phyloP scores from a whole-genome alignment of 2,888 invertebrate species.

The Mamestra brassicae region DNA sequence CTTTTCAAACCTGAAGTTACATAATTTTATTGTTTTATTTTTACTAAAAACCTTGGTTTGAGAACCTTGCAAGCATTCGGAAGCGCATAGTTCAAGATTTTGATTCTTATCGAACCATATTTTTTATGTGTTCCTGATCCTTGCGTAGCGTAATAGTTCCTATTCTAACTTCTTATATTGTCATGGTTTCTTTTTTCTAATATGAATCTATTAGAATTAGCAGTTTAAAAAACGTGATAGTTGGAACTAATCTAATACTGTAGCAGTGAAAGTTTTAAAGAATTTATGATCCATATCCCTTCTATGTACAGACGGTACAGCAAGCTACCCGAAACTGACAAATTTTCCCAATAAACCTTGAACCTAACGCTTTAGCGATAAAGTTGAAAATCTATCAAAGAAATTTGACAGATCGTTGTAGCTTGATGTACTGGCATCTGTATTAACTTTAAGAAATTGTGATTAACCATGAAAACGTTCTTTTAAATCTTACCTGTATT shows the following conservation, averaged over 20 bases:
- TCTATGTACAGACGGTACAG: neutral
- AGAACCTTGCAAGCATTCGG: neutral
- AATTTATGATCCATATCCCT: slow-evolving; percentile 20
- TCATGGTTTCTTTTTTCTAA: neutral
- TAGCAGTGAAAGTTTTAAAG: slow-evolving; percentile 36
- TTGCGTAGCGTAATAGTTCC: neutral
- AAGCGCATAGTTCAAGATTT: slow-evolving; percentile 14
- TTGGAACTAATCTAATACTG: slow-evolving; percentile 37
- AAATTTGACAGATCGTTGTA: too few relatives aligned
- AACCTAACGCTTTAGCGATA: too few relatives aligned
- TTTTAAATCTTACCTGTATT: neutral
- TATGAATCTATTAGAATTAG: neutral
- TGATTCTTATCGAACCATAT: neutral
- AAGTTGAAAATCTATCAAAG: too few relatives aligned
- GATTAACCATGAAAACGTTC: slow-evolving; percentile 15
- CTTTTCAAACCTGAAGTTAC: neutral
- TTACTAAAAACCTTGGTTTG: slow-evolving; percentile 4
- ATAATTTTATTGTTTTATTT: slow-evolving; percentile 10
- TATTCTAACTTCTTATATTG: neutral
- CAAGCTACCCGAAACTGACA: too few relatives aligned
- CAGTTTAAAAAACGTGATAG: neutral
- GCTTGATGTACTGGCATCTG: too few relatives aligned
- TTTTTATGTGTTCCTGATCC: slow-evolving; percentile 14
- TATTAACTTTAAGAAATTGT: neutral
- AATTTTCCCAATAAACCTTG: too few relatives aligned